Conservation (phyloP, 30 jellyfish, hydroid and myxozoan species). For the Nemopilema nomurai region DNA sequence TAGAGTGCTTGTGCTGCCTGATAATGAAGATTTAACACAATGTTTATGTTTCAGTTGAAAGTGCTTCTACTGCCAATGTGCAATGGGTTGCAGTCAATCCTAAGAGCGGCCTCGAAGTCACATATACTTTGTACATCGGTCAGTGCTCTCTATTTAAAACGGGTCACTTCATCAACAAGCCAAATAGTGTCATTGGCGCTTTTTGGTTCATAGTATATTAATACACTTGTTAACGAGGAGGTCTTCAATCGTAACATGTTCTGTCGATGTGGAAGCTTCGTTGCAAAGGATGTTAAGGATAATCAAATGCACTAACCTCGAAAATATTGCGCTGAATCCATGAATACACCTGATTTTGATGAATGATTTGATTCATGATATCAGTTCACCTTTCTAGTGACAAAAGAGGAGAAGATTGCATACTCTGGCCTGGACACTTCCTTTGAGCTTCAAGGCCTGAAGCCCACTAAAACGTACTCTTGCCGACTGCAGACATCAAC, state of each 20-base stretch:
- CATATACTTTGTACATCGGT: conserved; percentile 55
- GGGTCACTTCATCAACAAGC: not conserved
- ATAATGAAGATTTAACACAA: too few relatives aligned
- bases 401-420: conserved; percentile 44
- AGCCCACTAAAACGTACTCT: conserved; percentile 44
- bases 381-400: not conserved
- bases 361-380: too few relatives aligned
- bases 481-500: conserved; percentile 59
- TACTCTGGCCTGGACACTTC: conserved; percentile 74
- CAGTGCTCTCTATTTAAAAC: not conserved
- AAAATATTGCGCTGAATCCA: too few relatives aligned
- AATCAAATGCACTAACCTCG: too few relatives aligned
- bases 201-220: not conserved
- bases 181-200: too few relatives aligned
- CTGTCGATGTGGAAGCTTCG: too few relatives aligned
- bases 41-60: conserved; percentile 52
- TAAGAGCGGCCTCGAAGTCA: conserved; percentile 74
- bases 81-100: conserved; percentile 73
- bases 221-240: not conserved
- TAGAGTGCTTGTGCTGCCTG: too few relatives aligned
- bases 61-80: conserved; percentile 69
- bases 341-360: too few relatives aligned
- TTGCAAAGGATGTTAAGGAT: not conserved
- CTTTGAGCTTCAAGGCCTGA: conserved; percentile 40
- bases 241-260: too few relatives aligned